Evolutionary conservation across 2,888 invertebrate species (phyloP).

Genomic region (Hybos culiciformis): DNA sequence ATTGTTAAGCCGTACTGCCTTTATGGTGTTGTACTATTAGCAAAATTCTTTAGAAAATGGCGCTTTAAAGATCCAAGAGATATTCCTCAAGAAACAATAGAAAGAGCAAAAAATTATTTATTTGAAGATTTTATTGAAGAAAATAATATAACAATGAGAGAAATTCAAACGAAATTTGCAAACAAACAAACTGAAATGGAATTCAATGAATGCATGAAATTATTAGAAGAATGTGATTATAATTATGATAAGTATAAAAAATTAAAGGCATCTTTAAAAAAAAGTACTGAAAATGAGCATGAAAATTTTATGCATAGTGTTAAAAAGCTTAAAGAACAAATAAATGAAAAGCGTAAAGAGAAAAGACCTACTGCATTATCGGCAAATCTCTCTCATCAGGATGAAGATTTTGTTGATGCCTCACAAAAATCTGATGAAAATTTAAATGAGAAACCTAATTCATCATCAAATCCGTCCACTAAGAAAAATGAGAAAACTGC

Average conservation of each 20-base stretch:
- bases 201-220: conserved; percentile 25
- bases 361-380: conserved; percentile 12
- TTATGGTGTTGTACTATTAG: conserved; percentile 31
- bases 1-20: conserved; percentile 32
- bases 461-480: conserved; percentile 4
- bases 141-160: conserved; percentile 29
- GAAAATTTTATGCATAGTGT: conserved; percentile 31
- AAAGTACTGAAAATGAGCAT: conserved; percentile 23
- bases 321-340: conserved; percentile 29
- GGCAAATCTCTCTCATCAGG: conserved; percentile 7
- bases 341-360: conserved; percentile 23
- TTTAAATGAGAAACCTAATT: not conserved
- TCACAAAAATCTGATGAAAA: not conserved
- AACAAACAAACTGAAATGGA: conserved; percentile 29
- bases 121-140: conserved; percentile 40
- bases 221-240: conserved; percentile 28
- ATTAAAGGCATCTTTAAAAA: conserved; percentile 24
- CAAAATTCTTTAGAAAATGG: conserved; percentile 32
- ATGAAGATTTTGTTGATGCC: not conserved
- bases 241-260: conserved; percentile 31
- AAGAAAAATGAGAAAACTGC: conserved; percentile 1
- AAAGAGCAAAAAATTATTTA: conserved; percentile 41
- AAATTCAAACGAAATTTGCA: no score
- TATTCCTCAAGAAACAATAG: conserved; percentile 23
- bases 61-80: conserved; percentile 21